These are phyloP conservation scores for Heliconius ismenius DNA, from an alignment of 2,888 invertebrate species.

Conservation along the genomic window DNA sequence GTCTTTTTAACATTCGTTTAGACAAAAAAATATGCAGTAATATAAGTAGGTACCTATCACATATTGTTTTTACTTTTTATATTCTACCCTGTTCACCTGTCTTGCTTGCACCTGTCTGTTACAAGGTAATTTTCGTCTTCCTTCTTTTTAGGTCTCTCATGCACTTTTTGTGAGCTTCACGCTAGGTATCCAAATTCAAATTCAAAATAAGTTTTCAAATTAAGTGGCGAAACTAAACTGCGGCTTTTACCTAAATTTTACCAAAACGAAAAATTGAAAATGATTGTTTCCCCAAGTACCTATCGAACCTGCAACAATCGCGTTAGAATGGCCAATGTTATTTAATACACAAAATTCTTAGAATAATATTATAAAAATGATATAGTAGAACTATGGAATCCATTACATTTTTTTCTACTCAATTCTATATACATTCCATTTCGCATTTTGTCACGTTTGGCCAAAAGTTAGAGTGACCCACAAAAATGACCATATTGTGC, in stretches of 20 bases:
- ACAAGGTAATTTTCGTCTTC: too few relatives aligned
- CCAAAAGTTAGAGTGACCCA: constrained; percentile 18
- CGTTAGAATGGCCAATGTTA: neutral
- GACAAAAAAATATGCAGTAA: neutral
- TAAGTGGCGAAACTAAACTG: too few relatives aligned
- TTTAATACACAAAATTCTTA: neutral
- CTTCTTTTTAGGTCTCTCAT: too few relatives aligned
- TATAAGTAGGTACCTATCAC: neutral
- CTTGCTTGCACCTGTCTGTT: neutral
- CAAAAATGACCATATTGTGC: constrained; percentile 27
- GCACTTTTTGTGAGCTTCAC: too few relatives aligned
- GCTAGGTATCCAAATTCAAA: too few relatives aligned
- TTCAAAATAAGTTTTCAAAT: too few relatives aligned
- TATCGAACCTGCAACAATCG: neutral
- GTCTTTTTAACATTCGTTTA: neutral
- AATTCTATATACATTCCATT: neutral
- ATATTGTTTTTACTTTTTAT: neutral
- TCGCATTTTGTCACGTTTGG: constrained; percentile 18
- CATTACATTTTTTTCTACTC: neutral
- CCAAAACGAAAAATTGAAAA: too few relatives aligned
- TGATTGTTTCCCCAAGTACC: too few relatives aligned
- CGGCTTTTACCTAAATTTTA: too few relatives aligned
- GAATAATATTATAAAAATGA: neutral
- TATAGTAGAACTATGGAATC: neutral
- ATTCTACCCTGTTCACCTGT: neutral